Base-by-base conservation (phyloP, 2,113 vertebrate species). In the Istiophorus platypterus region DNA sequence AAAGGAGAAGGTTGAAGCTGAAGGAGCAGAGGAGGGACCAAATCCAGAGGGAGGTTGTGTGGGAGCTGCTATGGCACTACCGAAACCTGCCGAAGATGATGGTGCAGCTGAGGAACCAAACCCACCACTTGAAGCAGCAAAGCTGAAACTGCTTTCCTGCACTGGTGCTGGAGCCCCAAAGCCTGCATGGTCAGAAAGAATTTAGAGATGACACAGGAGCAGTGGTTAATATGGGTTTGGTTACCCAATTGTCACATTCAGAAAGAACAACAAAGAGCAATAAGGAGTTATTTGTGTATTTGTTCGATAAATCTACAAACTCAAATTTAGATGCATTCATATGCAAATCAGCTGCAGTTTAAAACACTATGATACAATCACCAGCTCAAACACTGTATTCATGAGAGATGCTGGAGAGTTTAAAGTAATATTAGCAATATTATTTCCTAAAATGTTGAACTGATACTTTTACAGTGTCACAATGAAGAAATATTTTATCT, bases 131-230 rank as follows among this genome's bases (percentile, higher is more conserved):
- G 93, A 1, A 77, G 96, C 89, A 63, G 89, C 57, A 57, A 98
- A 99, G 83, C 95, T 96, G 84, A 97, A 98, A 18, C 3, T 74
- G 67, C 70, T 83, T 45, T 75, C 86, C 62, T 89, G 90, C 7
- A 58, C 77, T 3, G 83, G 56, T 2, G 87, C 85, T 22, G 79
- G 37, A 11, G 81, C 74, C 11, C 91, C 93, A 72, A 96, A 97
- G 37, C 87, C 97, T 97, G 76, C 5, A 41, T 5, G 27, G 68
- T 67, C 49, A 72, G 54, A 69, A 54, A 51, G 14, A 81, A 22
- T 37, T 62, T 12, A 49, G 3, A 56, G 6, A 77, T 15, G 76
- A 29, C 12, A 80, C 15, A 14, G 10, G 22, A 63, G 39, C 14
- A 27, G 62, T 22, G 1, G 13, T 31, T 9, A 11, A 51, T 15